Conservation (phyloP, 2,888 invertebrate species). For the Pyrochroa serraticornis region DNA sequence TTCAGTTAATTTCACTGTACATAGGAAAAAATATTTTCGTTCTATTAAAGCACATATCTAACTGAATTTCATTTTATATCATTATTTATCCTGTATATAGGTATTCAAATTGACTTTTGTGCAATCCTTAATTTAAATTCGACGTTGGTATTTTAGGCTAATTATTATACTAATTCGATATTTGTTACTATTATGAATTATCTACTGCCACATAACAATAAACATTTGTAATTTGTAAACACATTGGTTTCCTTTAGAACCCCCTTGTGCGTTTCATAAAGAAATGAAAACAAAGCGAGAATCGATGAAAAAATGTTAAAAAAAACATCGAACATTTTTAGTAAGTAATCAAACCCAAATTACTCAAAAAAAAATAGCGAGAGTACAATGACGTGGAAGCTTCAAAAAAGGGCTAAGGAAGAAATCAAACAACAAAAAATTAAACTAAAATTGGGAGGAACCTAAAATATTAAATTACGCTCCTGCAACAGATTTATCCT, state of each 20-base stretch:
- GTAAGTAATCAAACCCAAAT: too few relatives aligned
- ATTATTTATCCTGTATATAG: slow-evolving; percentile 3
- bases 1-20: slow-evolving; percentile 1
- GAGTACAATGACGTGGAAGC: too few relatives aligned
- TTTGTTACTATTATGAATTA: slow-evolving; percentile 41
- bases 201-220: slow-evolving; percentile 50
- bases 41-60: slow-evolving; percentile 17
- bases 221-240: slow-evolving; percentile 50
- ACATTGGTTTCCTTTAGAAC: slow-evolving; percentile 2
- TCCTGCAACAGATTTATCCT: too few relatives aligned
- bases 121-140: slow-evolving; percentile 14
- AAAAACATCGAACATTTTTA: too few relatives aligned
- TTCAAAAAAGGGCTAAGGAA: too few relatives aligned
- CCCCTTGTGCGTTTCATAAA: too few relatives aligned
- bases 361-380: too few relatives aligned
- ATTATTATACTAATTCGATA: slow-evolving; percentile 27
- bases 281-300: too few relatives aligned
- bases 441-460: too few relatives aligned
- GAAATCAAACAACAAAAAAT: too few relatives aligned
- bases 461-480: too few relatives aligned
- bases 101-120: slow-evolving; percentile 14
- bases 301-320: too few relatives aligned
- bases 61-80: slow-evolving; percentile 17
- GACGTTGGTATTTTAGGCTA: slow-evolving; percentile 10
- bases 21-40: neutral